Evolutionary conservation across 2,113 vertebrate genomes (phyloP), one percentile per base, ranked within the genome.

Genomic region (Pedionomus torquatus): DNA sequence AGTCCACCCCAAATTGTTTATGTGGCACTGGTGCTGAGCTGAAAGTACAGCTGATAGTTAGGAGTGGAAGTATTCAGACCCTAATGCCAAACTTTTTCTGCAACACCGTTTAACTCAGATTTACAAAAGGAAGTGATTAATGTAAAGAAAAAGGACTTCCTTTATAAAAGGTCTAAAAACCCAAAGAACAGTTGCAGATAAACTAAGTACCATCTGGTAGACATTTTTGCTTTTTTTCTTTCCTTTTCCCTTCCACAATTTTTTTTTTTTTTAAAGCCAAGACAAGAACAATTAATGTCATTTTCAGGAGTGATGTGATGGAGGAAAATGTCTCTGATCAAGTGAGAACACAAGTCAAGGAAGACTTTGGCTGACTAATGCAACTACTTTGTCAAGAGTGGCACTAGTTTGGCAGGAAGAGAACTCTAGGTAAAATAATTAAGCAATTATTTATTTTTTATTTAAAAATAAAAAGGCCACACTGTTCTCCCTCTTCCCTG

Each of bases 351-450:
- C 43, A 58, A 86, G 52, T 35, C 57, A 79, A 17, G 60, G 61
- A 63, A 83, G 75, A 70, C 75, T 94, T 80, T 28, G 55, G 43
- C 81, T 86, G 35, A 58, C 39, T 78, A 95, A 95, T 65, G 43
- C 37, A 63, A 44, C 7, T 65, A 76, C 48, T 84, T 97, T 87
- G 90, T 93, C 58, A 63, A 60, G 11, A n/a, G 19, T 46, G 46
- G 21, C 52, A 88, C 64, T 71, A 64, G 70, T 90, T 95, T 75
- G 90, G 58, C 69, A 69, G n/a, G 61, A 90, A 82, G 48, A 85
- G 71, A 96, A 75, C 39, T 85, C 24, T 65, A 89, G 60, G 57
- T 55, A 91, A 95, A 83, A 75, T 78, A 86, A 95, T 95, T 90
- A 88, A 63, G 63, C 8, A 83, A 54, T 23, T 24, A 5, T 24